Base-by-base conservation (phyloP, 2,888 invertebrate species). In the Amblyteles armatorius region DNA sequence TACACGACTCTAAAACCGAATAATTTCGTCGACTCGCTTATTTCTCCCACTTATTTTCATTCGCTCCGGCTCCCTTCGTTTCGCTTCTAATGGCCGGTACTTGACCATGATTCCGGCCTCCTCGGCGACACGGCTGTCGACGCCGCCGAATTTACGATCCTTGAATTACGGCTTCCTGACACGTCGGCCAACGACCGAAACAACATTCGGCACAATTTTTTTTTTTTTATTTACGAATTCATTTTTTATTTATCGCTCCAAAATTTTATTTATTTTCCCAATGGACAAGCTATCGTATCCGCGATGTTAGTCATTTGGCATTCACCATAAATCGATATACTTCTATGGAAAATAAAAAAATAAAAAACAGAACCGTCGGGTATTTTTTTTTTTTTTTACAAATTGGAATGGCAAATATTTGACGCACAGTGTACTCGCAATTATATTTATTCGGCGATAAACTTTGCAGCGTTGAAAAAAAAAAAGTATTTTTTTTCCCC, bases 91-190 rank as follows among this genome's bases (percentile, higher is more conserved):
- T 55, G 40, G 13, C 55, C 40, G 55, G 60, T 69, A 71, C 76
- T 84, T 72, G 83, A 74, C 79, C 71, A 84, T 63, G 69, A 74
- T 71, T 84, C 76, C 68, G 69, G 72, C 79, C 68, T 50, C 71
- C 69, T 29, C 67, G 72, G 36, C 71, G 29, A 71, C 79, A 52
- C 65, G 69, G 36, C 22, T 74, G 79, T 63, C 29, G 16, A 67
- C 44, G 16, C 22, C 22, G 57, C 3, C 22, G 79, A 76, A 84
- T 65, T 80, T 77, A 80, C 68, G 77, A 69, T 48, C 69, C 74
- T 69, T 79, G 80, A 84, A 80, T 80, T 67, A 74, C 83, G 63
- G 76, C 69, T 79, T 48, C 55, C 11, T 13, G 52, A 33, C 22
- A n/a, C 33, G 26, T 4, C 22, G 57, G 9, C 48, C 26, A 69